Evolutionary conservation across 2,797 vertebrate genomes (phyloP).

Genomic region (Artibeus lituratus): DNA sequence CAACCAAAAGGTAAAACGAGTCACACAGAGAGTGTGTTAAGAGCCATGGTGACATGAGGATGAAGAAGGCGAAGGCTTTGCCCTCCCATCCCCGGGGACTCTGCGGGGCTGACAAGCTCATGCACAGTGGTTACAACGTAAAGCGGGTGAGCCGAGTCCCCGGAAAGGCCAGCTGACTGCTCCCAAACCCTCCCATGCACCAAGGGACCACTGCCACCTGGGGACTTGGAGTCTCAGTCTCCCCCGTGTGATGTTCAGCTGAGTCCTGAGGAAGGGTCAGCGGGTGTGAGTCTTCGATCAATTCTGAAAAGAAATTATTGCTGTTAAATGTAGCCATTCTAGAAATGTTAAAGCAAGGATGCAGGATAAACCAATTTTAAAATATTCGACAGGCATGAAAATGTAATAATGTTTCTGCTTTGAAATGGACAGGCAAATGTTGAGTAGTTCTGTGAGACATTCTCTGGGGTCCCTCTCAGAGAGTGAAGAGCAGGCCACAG

Average conservation of each 20-base stretch:
- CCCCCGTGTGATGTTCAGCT: rapidly evolving
- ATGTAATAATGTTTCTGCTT: not conserved
- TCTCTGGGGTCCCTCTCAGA: not conserved
- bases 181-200: no score
- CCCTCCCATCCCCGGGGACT: not conserved
- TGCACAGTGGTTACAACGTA: no score
- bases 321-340: not conserved
- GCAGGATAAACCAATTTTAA: not conserved
- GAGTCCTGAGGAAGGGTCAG: no score
- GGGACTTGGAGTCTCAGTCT: rapidly evolving
- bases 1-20: not conserved
- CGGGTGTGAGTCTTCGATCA: not conserved
- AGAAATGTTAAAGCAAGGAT: not conserved
- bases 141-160: not conserved
- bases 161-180: not conserved
- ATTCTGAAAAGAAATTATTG: not conserved
- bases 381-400: not conserved
- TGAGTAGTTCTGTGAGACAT: not conserved
- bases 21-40: not conserved
- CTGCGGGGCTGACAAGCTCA: not conserved
- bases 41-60: not conserved
- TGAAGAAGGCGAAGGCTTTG: not conserved
- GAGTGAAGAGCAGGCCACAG: not conserved
- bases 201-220: not conserved
- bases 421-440: not conserved